Percentiles rank a stretch among this genome's conserved stretches.
These are phyloP conservation scores for Pogonocherus hispidulus DNA, from an alignment of 2,888 invertebrate species.

Conservation along the genomic window DNA sequence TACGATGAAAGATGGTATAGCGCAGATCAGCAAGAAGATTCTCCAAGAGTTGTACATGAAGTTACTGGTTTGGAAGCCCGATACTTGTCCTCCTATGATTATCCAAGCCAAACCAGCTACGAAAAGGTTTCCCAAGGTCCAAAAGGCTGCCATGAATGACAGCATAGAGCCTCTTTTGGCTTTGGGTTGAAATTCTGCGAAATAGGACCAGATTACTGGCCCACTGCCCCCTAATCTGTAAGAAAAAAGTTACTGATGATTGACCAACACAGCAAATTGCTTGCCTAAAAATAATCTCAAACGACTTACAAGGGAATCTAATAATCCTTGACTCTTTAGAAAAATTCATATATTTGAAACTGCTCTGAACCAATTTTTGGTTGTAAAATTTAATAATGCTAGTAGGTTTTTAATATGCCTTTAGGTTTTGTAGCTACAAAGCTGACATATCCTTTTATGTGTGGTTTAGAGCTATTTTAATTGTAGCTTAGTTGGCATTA, in stretches of 20 bases:
- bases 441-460: too few relatives aligned
- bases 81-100: conserved; percentile 81
- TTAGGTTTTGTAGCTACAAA: too few relatives aligned
- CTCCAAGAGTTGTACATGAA: conserved; percentile 94
- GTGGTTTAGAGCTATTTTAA: too few relatives aligned
- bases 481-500: too few relatives aligned
- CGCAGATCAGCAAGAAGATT: conserved; percentile 90
- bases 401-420: too few relatives aligned
- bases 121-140: conserved; percentile 94
- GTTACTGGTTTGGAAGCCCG: conserved; percentile 76
- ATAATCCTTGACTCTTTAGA: too few relatives aligned
- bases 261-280: too few relatives aligned
- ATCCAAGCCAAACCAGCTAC: conserved; percentile 89
- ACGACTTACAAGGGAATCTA: too few relatives aligned
- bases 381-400: too few relatives aligned
- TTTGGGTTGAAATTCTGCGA: conserved; percentile 94
- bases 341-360: too few relatives aligned
- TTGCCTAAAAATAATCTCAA: too few relatives aligned
- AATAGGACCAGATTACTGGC: conserved; percentile 96
- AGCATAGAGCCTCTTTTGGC: conserved; percentile 92
- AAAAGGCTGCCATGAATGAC: conserved; percentile 94
- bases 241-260: conserved; percentile 53
- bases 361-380: too few relatives aligned
- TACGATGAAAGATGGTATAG: conserved; percentile 89
- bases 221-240: conserved; percentile 88